Conservation (phyloP, 2,888 invertebrate species). For the Spatulosminthurus flaviceps region DNA sequence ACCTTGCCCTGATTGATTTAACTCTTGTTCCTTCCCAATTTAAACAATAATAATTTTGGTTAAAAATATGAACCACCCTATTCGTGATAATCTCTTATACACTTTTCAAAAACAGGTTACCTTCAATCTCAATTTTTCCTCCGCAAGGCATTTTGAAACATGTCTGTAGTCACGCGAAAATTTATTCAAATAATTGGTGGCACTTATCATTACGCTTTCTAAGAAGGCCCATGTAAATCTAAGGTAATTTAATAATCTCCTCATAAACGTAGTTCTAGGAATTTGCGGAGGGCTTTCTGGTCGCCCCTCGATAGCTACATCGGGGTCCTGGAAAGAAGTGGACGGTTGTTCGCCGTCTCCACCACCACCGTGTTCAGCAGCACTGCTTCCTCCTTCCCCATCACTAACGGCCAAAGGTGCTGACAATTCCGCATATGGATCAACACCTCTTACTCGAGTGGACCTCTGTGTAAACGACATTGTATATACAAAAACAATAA, state of each 20-base stretch:
- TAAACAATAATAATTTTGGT: too few species aligned
- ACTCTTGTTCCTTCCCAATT: slow-evolving; percentile 42
- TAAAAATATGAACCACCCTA: too few species aligned
- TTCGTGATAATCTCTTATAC: too few species aligned
- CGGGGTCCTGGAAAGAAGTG: slow-evolving; percentile 48
- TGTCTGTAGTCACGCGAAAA: slow-evolving; percentile 95
- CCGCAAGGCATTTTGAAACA: slow-evolving; percentile 85
- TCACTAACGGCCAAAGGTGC: slow-evolving; percentile 60
- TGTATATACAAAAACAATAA: not conserved
- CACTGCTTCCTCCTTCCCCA: slow-evolving; percentile 50
- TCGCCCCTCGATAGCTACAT: slow-evolving; percentile 50
- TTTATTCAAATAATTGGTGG: slow-evolving; percentile 83
- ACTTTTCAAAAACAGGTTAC: slow-evolving; percentile 67
- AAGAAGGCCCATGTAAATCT: slow-evolving; percentile 77
- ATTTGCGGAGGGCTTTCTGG: slow-evolving; percentile 52
- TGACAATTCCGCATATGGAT: slow-evolving; percentile 49
- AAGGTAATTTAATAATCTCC: slow-evolving; percentile 69
- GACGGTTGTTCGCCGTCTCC: slow-evolving; percentile 61
- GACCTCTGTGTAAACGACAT: slow-evolving; percentile 14
- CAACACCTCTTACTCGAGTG: slow-evolving; percentile 13
- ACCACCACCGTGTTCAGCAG: slow-evolving; percentile 49
- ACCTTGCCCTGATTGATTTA: slow-evolving; percentile 20
- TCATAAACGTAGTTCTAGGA: slow-evolving; percentile 58
- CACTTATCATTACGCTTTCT: slow-evolving; percentile 80
- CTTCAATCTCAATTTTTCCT: slow-evolving; percentile 89